These are phyloP conservation scores for Plagodis pulveraria DNA, from an alignment of 2,888 invertebrate species.

Conservation along the genomic window DNA sequence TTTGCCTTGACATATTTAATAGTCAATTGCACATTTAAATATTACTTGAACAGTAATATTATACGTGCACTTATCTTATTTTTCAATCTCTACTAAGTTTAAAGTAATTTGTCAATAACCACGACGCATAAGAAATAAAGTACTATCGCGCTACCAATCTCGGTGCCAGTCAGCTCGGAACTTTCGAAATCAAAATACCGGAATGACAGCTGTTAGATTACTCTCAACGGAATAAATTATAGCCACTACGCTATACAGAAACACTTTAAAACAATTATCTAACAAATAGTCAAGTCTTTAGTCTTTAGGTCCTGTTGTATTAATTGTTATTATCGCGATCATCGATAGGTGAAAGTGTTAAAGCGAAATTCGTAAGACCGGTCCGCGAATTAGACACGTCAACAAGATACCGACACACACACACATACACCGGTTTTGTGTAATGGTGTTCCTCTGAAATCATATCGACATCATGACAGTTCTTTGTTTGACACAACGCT, in stretches of 20 bases:
- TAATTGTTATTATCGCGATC: constrained; percentile 12
- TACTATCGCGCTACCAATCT: constrained; percentile 2
- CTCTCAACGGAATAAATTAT: constrained; percentile 1
- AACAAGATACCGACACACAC: background rate
- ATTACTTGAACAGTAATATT: too few species aligned
- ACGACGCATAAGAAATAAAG: too few species aligned
- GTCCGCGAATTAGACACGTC: constrained; percentile 22
- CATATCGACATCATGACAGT: constrained; percentile 37
- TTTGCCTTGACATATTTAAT: too few species aligned
- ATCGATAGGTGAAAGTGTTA: constrained; percentile 31
- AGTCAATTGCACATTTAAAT: too few species aligned
- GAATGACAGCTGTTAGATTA: constrained; percentile 27
- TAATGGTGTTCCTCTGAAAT: constrained; percentile 4
- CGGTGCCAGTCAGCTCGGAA: constrained; percentile 24
- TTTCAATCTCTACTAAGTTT: too few species aligned
- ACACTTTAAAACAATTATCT: background rate
- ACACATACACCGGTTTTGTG: constrained; percentile 11
- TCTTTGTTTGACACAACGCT: constrained; percentile 37
- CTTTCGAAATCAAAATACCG: constrained; percentile 37
- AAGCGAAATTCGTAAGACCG: constrained; percentile 27
- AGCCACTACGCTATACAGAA: background rate
- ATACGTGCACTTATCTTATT: too few species aligned
- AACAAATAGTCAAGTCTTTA: background rate
- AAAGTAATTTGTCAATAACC: too few species aligned
- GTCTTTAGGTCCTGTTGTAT: background rate